These are phyloP conservation scores for Nomada fabriciana DNA, from an alignment of 2,888 invertebrate genomes.

Conservation along the genomic window DNA sequence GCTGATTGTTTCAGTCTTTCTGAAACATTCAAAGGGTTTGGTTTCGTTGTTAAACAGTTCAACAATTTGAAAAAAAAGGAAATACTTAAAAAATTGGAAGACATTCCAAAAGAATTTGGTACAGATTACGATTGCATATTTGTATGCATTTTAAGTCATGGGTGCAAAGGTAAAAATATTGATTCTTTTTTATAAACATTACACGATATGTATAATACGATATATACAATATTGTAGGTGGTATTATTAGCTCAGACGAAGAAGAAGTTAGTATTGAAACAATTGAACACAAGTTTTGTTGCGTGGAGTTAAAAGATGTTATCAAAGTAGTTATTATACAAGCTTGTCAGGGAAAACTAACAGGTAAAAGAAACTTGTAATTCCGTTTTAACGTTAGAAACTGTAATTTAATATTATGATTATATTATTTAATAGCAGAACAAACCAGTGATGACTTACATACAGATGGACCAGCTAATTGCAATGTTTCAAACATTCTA, in stretches of 20 bases:
- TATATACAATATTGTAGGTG: slow-evolving; percentile 77
- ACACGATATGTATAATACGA: background rate
- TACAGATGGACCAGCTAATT: slow-evolving; percentile 45
- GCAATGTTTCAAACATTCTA: slow-evolving; percentile 31
- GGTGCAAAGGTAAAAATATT: slow-evolving; percentile 71
- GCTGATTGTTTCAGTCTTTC: slow-evolving; percentile 79
- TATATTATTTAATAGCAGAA: slow-evolving; percentile 46
- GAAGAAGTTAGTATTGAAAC: slow-evolving; percentile 85
- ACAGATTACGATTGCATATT: slow-evolving; percentile 82
- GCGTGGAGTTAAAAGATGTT: slow-evolving; percentile 83
- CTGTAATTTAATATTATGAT: background rate
- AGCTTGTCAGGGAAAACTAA: slow-evolving; percentile 85
- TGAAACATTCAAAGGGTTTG: slow-evolving; percentile 81
- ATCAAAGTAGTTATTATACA: slow-evolving; percentile 87
- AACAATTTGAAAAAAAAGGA: slow-evolving; percentile 77
- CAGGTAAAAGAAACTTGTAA: slow-evolving; percentile 51
- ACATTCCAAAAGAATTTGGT: slow-evolving; percentile 71
- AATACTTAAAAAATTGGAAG: slow-evolving; percentile 71
- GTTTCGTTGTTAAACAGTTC: slow-evolving; percentile 78
- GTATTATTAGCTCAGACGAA: slow-evolving; percentile 84
- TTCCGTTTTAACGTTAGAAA: background rate
- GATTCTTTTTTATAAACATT: background rate
- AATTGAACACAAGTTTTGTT: slow-evolving; percentile 85
- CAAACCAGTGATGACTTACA: slow-evolving; percentile 35
- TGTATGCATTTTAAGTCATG: slow-evolving; percentile 84